Evolutionary conservation across 2,888 invertebrate species (phyloP).

Genomic region (Tenthredo distinguenda): DNA sequence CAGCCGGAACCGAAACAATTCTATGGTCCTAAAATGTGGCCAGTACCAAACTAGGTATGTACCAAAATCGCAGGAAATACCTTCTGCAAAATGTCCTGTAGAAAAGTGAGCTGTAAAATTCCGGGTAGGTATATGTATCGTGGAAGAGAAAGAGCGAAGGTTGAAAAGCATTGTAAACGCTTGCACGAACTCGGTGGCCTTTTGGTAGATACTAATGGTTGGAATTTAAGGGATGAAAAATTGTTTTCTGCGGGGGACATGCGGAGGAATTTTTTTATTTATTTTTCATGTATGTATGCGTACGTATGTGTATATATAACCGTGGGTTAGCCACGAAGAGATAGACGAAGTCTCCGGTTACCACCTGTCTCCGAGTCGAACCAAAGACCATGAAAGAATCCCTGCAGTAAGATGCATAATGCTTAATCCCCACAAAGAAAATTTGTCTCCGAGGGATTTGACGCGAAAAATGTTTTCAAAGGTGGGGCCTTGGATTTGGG

Average conservation of each 20-base stretch:
- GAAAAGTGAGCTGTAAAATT: constrained; percentile 31
- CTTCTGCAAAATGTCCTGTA: constrained; percentile 4
- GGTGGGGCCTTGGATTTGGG: constrained; percentile 43
- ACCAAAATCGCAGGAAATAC: neutral
- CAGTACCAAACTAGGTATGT: neutral
- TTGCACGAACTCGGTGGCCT: constrained; percentile 34
- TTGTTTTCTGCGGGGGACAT: constrained; percentile 9
- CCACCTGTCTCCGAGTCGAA: constrained; percentile 70
- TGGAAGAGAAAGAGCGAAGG: constrained; percentile 5
- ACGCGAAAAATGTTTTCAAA: constrained; percentile 74
- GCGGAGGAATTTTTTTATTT: neutral
- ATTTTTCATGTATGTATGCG: neutral
- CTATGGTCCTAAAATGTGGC: constrained; percentile 44
- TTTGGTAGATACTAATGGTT: constrained; percentile 24
- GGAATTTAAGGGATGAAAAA: constrained; percentile 42
- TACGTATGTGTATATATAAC: neutral
- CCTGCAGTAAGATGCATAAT: constrained; percentile 57
- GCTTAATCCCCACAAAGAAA: constrained; percentile 71
- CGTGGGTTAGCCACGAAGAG: constrained; percentile 22
- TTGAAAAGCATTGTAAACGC: constrained; percentile 14
- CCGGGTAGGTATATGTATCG: neutral
- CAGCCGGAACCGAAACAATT: constrained; percentile 10
- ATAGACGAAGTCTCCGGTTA: constrained; percentile 63
- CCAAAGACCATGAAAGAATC: constrained; percentile 35
- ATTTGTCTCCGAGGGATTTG: constrained; percentile 76